Percentiles rank a stretch among this genome's conserved stretches.
Conservation (phyloP, 2,797 vertebrate species). For the Danio jaintianensis region DNA sequence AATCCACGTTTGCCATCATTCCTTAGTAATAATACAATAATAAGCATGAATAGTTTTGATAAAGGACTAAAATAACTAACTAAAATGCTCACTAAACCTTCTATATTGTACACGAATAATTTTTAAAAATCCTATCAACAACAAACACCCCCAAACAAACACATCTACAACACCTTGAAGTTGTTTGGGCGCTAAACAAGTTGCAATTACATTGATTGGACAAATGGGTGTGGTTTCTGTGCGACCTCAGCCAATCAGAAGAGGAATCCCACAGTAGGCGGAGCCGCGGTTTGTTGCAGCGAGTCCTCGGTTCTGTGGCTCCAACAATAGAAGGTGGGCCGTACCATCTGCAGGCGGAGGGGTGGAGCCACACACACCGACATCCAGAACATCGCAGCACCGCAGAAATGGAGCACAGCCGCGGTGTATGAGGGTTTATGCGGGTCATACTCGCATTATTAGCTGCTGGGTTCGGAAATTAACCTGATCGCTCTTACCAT, state of each 20-base stretch:
- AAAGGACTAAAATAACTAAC: no score
- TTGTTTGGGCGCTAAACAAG: neutral
- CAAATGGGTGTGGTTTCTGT: constrained; percentile 47
- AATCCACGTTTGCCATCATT: no score
- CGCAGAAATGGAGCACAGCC: neutral
- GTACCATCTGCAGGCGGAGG: constrained; percentile 72
- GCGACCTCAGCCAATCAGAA: constrained; percentile 60
- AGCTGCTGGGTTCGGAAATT: neutral
- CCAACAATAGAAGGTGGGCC: constrained; percentile 80
- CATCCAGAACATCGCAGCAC: constrained; percentile 4
- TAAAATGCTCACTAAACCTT: no score
- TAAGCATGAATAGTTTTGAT: no score
- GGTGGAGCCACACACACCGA: constrained; percentile 62
- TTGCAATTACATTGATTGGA: neutral
- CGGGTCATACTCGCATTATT: rapidly evolving
- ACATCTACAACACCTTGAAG: neutral
- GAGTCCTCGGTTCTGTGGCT: constrained; percentile 63
- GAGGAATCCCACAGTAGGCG: constrained; percentile 51
- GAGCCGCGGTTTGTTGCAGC: constrained; percentile 53
- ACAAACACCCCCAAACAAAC: neutral
- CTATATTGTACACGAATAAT: no score
- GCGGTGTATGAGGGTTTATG: no score
- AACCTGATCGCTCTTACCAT: neutral
- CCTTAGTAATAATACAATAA: no score
- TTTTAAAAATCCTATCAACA: no score